phyloP scores from a whole-genome alignment of 2,797 vertebrate species.

The Argyrosomus regius region DNA sequence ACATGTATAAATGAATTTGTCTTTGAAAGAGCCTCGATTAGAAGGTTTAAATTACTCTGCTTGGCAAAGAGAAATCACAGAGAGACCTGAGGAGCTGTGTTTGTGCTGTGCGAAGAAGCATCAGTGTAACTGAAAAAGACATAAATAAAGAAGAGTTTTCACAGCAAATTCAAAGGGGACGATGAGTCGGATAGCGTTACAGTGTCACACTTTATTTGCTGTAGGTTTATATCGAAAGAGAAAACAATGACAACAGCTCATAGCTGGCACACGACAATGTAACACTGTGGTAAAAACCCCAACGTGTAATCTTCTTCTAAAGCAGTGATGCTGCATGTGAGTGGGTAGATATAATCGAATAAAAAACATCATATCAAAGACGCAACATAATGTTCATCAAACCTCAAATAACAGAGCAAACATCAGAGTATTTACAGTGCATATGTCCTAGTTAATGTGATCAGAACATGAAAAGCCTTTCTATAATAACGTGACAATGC shows the following conservation, averaged over 20 bases:
- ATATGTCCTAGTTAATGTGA: slow-evolving; percentile 12
- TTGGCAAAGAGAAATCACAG: neutral
- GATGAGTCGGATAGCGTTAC: slow-evolving; percentile 17
- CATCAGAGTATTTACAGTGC: slow-evolving; percentile 20
- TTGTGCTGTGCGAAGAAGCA: neutral
- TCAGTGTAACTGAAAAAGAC: neutral
- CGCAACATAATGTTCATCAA: neutral
- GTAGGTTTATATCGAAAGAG: slow-evolving; percentile 28
- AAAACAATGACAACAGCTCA: slow-evolving; percentile 36
- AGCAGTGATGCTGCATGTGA: slow-evolving; percentile 2
- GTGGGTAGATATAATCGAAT: neutral
- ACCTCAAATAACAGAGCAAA: neutral
- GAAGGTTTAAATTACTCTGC: neutral
- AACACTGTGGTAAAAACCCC: neutral
- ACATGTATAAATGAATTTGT: neutral
- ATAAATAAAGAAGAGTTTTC: neutral
- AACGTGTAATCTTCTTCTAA: slow-evolving; percentile 1
- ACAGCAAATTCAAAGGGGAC: slow-evolving; percentile 16
- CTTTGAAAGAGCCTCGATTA: neutral
- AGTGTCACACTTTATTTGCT: slow-evolving; percentile 70
- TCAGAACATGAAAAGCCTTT: neutral
- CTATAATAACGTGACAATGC: neutral
- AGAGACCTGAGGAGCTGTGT: neutral
- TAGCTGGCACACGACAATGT: slow-evolving; percentile 23
- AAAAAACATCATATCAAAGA: neutral